phyloP scores from a whole-genome alignment of 2,113 vertebrate species.

The Etheostoma spectabile region DNA sequence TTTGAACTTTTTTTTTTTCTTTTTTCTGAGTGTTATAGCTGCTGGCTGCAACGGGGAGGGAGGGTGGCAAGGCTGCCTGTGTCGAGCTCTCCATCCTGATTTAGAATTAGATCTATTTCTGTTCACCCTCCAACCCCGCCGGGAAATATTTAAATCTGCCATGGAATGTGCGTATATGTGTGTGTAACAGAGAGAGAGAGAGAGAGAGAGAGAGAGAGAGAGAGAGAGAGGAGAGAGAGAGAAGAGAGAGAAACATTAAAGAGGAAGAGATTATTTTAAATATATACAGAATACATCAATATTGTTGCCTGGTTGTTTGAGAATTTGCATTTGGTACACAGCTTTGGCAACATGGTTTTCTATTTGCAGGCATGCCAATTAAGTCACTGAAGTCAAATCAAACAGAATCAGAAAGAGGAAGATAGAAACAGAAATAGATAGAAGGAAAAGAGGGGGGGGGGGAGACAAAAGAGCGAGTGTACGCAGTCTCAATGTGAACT shows the following conservation, averaged over 20 bases:
- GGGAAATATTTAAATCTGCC: slow-evolving; percentile 82
- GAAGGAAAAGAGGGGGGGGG: background rate
- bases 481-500: slow-evolving; percentile 34
- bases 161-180: slow-evolving; percentile 52
- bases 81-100: slow-evolving; percentile 77
- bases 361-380: slow-evolving; percentile 11
- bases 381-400: slow-evolving; percentile 34
- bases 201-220: background rate
- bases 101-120: slow-evolving; percentile 84
- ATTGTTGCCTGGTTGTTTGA: slow-evolving; percentile 26
- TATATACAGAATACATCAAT: background rate
- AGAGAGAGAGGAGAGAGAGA: background rate
- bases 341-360: slow-evolving; percentile 10
- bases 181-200: background rate
- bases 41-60: slow-evolving; percentile 41
- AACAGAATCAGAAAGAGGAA: slow-evolving; percentile 7
- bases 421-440: slow-evolving; percentile 2
- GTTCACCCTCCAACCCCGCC: slow-evolving; percentile 71
- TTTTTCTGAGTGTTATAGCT: slow-evolving; percentile 45
- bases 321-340: slow-evolving; percentile 27
- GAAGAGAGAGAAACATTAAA: background rate
- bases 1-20: slow-evolving; percentile 50
- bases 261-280: slow-evolving; percentile 5
- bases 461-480: slow-evolving; percentile 6
- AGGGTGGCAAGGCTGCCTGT: slow-evolving; percentile 42